Conservation (phyloP, 2,113 vertebrate species). For the Setophaga coronata region DNA sequence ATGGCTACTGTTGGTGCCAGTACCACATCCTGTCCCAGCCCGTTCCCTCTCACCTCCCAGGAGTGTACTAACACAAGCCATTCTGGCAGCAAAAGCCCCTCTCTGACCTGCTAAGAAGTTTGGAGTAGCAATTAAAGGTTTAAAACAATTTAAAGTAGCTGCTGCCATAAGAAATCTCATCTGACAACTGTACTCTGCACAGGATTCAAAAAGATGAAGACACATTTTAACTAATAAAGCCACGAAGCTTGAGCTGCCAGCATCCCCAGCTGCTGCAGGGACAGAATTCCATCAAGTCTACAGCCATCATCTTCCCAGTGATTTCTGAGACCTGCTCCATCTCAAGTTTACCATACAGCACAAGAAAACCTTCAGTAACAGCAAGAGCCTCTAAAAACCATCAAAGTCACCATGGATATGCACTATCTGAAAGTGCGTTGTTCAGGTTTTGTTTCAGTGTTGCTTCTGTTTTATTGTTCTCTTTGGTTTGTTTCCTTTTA, state of each 20-base stretch:
- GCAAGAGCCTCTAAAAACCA: background rate
- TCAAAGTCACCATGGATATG: background rate
- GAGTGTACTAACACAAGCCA: background rate
- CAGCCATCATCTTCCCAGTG: background rate
- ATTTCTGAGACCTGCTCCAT: background rate
- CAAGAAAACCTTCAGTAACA: background rate
- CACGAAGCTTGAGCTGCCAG: background rate
- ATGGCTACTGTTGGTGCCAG: background rate
- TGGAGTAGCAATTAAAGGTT: background rate
- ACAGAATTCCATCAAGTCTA: background rate
- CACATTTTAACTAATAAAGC: background rate
- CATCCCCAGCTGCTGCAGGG: background rate
- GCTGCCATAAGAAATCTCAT: background rate
- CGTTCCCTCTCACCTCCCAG: background rate
- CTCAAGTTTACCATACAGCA: background rate
- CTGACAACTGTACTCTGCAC: background rate
- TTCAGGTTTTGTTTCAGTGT: background rate
- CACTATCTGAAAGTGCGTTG: background rate
- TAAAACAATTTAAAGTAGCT: background rate
- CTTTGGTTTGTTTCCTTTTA: background rate
- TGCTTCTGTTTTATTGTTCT: background rate
- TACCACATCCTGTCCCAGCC: background rate
- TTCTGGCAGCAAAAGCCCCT: background rate
- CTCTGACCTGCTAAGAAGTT: background rate
- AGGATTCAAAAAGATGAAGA: background rate